Evolutionary conservation across 2,113 vertebrate species (phyloP).

Genomic region (Apeltes quadracus): DNA sequence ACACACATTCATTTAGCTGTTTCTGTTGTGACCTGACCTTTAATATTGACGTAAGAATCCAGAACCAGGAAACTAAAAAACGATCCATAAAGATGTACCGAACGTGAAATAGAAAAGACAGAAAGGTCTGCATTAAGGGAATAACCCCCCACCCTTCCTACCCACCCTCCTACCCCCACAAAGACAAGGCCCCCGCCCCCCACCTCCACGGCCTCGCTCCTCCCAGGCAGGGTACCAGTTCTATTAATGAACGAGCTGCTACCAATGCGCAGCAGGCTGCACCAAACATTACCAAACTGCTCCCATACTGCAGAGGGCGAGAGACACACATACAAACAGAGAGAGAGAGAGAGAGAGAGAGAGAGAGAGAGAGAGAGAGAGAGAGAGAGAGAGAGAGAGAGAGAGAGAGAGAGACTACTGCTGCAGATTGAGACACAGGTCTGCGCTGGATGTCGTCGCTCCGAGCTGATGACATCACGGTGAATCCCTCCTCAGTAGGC

Average conservation of each 20-base stretch:
- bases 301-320: conserved; percentile 47
- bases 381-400: conserved; percentile 27
- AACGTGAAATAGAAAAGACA: neutral
- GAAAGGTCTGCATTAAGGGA: neutral
- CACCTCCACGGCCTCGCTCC: neutral
- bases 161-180: neutral
- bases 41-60: neutral
- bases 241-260: conserved; percentile 39
- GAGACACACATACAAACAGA: conserved; percentile 33
- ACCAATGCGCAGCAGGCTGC: conserved; percentile 47
- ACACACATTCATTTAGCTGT: neutral
- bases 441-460: conserved; percentile 6
- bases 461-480: conserved; percentile 7
- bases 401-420: conserved; percentile 11
- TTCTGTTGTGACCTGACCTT: neutral
- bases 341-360: conserved; percentile 24
- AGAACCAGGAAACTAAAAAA: neutral
- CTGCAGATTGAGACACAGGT: conserved; percentile 44
- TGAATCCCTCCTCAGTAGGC: neutral
- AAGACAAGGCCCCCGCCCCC: neutral
- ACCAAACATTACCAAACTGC: conserved; percentile 54
- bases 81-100: neutral
- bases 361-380: conserved; percentile 35
- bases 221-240: conserved; percentile 9
- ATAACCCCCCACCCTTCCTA: neutral